A percentile compares a stretch with the other conserved stretches of the same genome.
Conservation (phyloP, 2,113 vertebrate species). For the Syngnathus typhle region DNA sequence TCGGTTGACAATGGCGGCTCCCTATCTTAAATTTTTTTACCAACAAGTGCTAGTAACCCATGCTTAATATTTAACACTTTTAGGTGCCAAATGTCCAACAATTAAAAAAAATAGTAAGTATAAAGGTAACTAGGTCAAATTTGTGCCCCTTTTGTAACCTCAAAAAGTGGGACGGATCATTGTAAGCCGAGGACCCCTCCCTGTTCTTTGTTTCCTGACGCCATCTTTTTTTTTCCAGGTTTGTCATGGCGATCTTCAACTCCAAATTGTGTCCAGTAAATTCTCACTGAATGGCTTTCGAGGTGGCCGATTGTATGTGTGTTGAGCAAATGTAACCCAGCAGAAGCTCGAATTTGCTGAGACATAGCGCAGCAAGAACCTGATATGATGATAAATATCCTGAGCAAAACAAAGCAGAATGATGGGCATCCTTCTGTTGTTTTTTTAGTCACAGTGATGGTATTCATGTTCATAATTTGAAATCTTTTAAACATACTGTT, state of each 20-base stretch:
- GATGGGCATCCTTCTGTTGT: constrained; percentile 45
- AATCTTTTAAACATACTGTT: too few species aligned
- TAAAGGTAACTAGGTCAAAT: neutral
- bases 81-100: neutral
- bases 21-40: neutral
- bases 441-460: constrained; percentile 4
- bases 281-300: neutral
- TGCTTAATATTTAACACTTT: neutral
- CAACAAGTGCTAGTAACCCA: neutral
- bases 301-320: neutral
- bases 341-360: neutral
- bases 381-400: constrained; percentile 53
- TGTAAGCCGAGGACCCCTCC: neutral
- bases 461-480: too few species aligned
- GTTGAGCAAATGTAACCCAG: neutral
- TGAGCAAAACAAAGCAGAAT: constrained; percentile 66
- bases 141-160: neutral
- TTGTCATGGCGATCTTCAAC: neutral
- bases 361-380: constrained; percentile 34
- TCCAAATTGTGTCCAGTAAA: neutral
- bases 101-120: neutral
- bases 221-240: neutral
- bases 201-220: neutral
- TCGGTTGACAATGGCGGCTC: neutral
- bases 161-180: neutral